phyloP scores from a whole-genome alignment of 2,888 invertebrate species.

The Zele albiditarsus region DNA sequence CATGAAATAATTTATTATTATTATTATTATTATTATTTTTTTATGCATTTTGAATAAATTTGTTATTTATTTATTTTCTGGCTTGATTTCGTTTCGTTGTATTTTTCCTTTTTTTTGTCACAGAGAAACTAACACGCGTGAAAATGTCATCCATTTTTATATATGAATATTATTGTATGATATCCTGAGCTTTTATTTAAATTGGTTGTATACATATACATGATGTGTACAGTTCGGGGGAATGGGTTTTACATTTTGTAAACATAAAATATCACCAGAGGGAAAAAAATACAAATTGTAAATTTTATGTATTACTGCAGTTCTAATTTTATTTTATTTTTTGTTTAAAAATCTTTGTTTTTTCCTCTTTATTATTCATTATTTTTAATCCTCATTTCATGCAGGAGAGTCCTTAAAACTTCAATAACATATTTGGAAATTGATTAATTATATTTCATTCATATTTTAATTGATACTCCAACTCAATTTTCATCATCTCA shows the following conservation, averaged over 20 bases:
- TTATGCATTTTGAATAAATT: not conserved
- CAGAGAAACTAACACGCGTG: constrained; percentile 25
- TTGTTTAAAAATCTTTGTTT: not conserved
- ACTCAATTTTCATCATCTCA: too few relatives aligned
- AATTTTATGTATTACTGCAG: constrained; percentile 1
- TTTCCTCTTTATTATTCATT: not conserved
- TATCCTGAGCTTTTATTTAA: constrained; percentile 45
- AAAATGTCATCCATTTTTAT: constrained; percentile 9
- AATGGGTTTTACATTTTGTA: not conserved
- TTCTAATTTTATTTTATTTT: not conserved
- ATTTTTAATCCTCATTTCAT: too few relatives aligned
- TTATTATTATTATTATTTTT: too few relatives aligned
- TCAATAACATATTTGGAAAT: too few relatives aligned
- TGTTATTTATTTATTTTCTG: constrained; percentile 27
- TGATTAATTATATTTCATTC: too few relatives aligned
- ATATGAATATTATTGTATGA: not conserved
- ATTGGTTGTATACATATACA: constrained; percentile 42
- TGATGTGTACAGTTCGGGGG: not conserved
- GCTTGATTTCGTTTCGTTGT: constrained; percentile 25
- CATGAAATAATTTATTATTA: too few relatives aligned
- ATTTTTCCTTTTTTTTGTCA: not conserved
- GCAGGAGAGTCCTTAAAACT: too few relatives aligned
- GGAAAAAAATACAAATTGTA: not conserved
- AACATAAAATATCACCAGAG: not conserved
- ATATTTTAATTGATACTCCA: too few relatives aligned